These are phyloP conservation scores for Pygoscelis antarcticus DNA, from an alignment of 2,113 vertebrate species.

Conservation along the genomic window DNA sequence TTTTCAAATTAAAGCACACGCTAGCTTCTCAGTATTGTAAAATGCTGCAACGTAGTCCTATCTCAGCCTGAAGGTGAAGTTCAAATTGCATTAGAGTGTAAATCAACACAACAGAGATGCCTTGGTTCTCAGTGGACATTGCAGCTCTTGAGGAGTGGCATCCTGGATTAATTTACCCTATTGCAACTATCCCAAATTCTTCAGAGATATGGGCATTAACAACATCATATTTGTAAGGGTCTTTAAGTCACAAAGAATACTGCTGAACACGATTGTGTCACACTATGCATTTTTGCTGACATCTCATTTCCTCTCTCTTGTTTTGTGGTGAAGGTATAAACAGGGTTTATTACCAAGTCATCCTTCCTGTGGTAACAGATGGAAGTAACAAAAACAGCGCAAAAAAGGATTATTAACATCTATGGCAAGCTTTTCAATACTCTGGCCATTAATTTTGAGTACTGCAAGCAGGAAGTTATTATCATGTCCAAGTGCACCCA, in stretches of 20 bases:
- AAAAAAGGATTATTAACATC: constrained; percentile 32
- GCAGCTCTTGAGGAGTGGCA: background rate
- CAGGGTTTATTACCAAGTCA: constrained; percentile 58
- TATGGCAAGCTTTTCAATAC: constrained; percentile 11
- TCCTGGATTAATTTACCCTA: background rate
- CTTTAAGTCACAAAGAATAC: constrained; percentile 35
- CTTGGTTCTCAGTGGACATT: background rate
- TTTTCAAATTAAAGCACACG: background rate
- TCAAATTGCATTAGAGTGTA: background rate
- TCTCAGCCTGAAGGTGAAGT: background rate
- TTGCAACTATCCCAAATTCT: constrained; percentile 11
- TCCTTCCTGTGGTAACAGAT: constrained; percentile 64
- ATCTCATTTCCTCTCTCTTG: constrained; percentile 66
- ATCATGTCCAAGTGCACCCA: constrained; percentile 15
- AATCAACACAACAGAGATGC: background rate
- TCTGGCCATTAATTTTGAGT: constrained; percentile 17
- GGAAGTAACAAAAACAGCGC: constrained; percentile 48
- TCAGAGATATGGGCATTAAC: background rate
- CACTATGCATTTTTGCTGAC: constrained; percentile 63
- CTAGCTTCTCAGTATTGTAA: background rate
- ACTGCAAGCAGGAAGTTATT: constrained; percentile 54
- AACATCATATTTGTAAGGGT: constrained; percentile 9
- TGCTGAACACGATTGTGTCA: constrained; percentile 25
- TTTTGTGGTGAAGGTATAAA: constrained; percentile 64
- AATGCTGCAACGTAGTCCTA: background rate